Evolutionary conservation across 2,797 vertebrate species (phyloP).

Genomic region (Acrocephalus scirpaceus): DNA sequence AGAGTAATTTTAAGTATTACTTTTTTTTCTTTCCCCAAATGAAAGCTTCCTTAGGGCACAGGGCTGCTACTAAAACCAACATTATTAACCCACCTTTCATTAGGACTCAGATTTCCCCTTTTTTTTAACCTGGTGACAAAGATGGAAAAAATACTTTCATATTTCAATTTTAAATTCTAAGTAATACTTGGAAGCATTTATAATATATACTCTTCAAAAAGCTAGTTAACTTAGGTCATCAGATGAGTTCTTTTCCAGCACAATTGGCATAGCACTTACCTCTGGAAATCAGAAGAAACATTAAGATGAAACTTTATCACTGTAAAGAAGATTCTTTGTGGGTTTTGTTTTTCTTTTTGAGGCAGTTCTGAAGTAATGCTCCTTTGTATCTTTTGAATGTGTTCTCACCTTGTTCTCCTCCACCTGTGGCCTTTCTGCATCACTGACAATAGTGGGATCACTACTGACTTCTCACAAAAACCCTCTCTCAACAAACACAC

Average conservation of each 20-base stretch:
- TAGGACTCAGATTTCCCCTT: not conserved
- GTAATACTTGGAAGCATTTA: not conserved
- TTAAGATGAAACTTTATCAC: not conserved
- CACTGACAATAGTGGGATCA: not conserved
- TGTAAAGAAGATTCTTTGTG: not conserved
- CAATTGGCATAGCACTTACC: not conserved
- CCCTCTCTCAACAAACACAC: not conserved
- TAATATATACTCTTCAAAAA: not conserved
- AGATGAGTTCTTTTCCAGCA: not conserved
- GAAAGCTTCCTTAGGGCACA: not conserved
- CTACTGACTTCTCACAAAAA: not conserved
- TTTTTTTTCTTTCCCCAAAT: not conserved
- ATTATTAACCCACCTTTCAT: not conserved
- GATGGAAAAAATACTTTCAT: not conserved
- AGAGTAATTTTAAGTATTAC: not conserved
- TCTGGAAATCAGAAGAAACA: not conserved
- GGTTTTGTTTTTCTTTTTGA: not conserved
- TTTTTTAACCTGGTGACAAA: not conserved
- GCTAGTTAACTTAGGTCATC: not conserved
- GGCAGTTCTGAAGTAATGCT: not conserved
- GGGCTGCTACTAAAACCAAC: not conserved
- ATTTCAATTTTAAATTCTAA: not conserved
- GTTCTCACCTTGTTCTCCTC: not conserved
- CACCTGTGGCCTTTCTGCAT: not conserved
- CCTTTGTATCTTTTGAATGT: not conserved